Evolutionary conservation across 2,888 invertebrate genomes (phyloP), one percentile per base, ranked within the genome.

Genomic region (Unio delphinus): DNA sequence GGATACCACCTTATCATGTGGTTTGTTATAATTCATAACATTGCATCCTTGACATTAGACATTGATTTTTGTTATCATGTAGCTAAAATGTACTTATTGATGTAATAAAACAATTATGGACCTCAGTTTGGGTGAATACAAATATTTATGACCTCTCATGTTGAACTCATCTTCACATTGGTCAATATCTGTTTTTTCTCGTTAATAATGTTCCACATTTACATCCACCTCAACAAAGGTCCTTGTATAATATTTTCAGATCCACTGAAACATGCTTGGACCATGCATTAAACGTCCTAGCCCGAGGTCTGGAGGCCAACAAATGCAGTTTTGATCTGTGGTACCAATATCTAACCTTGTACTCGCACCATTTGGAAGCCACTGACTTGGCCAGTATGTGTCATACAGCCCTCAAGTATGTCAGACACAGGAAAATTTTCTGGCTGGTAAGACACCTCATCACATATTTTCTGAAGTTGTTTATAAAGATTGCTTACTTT

Each of bases 281-380:
- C 68, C 82, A 86, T 55, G 88, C 88, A 6, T 75, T 90, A 64
- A 88, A 88, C 76, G 87, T 89, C 1, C 70, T 90, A 62, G 86
- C 90, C 4, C 80, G 89, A 55, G 89, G 83, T 5, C 75, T 90
- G 54, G 90, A 90, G 72, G 76, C 73, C 28, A 90, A 90, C 76
- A 83, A 81, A 65, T 70, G 69, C n/a, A 81, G 77, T 64, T 61
- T 75, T 55, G 83, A 83, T n/a, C 75, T 90, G 15, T 90, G 90
- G 89, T 78, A 82, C 56, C 83, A 84, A 69, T 90, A 90, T 70
- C 76, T 90, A 23, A 70, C 70, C 15, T 72, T 89, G 56, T 90
- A 87, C 74, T 65, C 79, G 0, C 76, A 79, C 55, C 86, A 86
- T 55, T 70, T 74, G 0, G 83, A 86, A 55, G 69, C 75, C 8